Conservation (phyloP, 2,797 vertebrate genomes). For the Lacerta bilineata region DNA sequence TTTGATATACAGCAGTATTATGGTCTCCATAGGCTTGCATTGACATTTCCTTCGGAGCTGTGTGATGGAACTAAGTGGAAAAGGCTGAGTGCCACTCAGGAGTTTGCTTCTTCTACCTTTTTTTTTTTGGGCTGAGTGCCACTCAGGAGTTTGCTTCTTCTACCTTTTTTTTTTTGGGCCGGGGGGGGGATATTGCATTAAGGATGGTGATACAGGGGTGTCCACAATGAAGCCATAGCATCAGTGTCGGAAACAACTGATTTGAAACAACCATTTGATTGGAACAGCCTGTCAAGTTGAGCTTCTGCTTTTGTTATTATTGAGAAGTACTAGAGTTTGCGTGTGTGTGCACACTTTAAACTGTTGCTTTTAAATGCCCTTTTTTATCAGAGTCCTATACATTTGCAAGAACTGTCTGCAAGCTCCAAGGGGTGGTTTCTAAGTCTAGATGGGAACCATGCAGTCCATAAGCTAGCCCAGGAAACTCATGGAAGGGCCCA, state of each 20-base stretch:
- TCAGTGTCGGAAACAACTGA: background rate
- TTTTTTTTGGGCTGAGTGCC: constrained; percentile 32
- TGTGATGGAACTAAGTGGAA: constrained; percentile 26
- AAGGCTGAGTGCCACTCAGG: constrained; percentile 27
- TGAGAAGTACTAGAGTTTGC: background rate
- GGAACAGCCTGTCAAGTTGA: background rate
- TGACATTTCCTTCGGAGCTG: constrained; percentile 48
- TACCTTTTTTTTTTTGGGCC: constrained; percentile 15
- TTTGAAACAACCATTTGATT: background rate
- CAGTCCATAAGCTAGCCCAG: background rate
- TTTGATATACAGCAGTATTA: constrained; percentile 52
- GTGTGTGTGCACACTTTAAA: background rate
- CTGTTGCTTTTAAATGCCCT: background rate
- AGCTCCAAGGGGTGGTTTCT: background rate
- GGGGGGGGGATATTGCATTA: background rate
- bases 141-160: constrained; percentile 29
- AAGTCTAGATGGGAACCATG: background rate
- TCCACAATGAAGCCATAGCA: constrained; percentile 6
- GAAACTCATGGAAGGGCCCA: background rate
- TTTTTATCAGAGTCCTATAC: background rate
- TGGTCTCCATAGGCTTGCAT: constrained; percentile 41
- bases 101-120: constrained; percentile 10
- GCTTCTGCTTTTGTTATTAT: background rate
- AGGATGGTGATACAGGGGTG: background rate
- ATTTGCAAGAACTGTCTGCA: background rate